These are phyloP conservation scores for Hirudo medicinalis DNA, from an alignment of 1,140 invertebrate genomes.

Conservation along the genomic window DNA sequence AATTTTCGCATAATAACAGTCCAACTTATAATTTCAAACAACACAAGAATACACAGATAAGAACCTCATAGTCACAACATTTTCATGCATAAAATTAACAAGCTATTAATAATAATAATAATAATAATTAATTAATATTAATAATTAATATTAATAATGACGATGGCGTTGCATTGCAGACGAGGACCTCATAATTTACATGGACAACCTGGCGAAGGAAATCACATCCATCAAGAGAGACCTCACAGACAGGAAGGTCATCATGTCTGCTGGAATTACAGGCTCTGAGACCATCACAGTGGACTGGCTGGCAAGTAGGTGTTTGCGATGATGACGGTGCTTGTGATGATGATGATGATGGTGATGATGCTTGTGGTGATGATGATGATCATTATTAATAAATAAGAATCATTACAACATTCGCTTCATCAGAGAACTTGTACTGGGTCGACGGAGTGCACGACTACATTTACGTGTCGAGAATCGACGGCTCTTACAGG, in stretches of 20 bases:
- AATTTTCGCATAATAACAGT: too few relatives aligned
- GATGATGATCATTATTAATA: not conserved
- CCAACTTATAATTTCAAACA: too few relatives aligned
- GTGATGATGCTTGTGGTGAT: not conserved
- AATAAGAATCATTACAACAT: not conserved
- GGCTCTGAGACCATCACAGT: conserved; percentile 48
- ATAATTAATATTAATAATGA: too few relatives aligned
- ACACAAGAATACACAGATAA: too few relatives aligned
- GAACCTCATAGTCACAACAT: not conserved
- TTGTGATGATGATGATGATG: not conserved
- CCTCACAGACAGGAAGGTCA: conserved; percentile 53
- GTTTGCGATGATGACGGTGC: not conserved
- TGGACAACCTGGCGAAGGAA: conserved; percentile 58
- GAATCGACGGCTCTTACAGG: conserved; percentile 64
- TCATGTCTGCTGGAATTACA: conserved; percentile 46
- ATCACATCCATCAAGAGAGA: conserved; percentile 63
- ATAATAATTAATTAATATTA: too few relatives aligned
- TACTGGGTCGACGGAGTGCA: conserved; percentile 79
- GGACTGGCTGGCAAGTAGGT: conserved; percentile 53
- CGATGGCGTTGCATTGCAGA: not conserved
- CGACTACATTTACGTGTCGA: conserved; percentile 36
- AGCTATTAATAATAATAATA: too few relatives aligned
- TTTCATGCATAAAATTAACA: not conserved
- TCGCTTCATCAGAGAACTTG: conserved; percentile 54
- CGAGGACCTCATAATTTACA: conserved; percentile 61